Conservation (phyloP, 2,113 vertebrate species). For the Donacobius atricapilla region DNA sequence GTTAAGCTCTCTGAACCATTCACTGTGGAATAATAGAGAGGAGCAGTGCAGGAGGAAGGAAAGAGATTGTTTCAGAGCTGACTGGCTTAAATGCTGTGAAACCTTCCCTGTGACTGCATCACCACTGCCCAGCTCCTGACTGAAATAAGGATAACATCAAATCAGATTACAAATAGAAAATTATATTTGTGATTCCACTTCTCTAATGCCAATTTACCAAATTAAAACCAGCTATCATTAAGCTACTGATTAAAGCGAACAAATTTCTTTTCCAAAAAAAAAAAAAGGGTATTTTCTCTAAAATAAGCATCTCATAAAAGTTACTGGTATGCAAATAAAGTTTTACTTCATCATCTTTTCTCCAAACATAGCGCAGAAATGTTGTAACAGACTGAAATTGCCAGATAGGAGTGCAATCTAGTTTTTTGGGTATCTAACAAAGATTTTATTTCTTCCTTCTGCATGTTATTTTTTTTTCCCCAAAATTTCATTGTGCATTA, state of each 20-base stretch:
- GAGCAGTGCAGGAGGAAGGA: not conserved
- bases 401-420: not conserved
- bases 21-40: accelerated
- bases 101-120: not conserved
- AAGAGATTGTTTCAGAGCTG: not conserved
- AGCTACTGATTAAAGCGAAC: not conserved
- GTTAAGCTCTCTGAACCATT: not conserved
- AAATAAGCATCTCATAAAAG: not conserved
- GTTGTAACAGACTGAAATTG: not conserved
- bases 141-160: not conserved
- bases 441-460: not conserved
- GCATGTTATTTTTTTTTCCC: accelerated
- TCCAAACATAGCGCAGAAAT: not conserved
- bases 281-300: not conserved
- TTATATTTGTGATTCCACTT: not conserved
- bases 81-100: not conserved
- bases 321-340: not conserved
- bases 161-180: not conserved
- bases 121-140: not conserved
- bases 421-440: not conserved
- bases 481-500: not conserved
- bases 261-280: not conserved
- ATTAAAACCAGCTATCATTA: not conserved
- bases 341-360: not conserved
- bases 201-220: not conserved